Base-by-base conservation (phyloP, 2,113 vertebrate genomes). In the Pithys albifrons region DNA sequence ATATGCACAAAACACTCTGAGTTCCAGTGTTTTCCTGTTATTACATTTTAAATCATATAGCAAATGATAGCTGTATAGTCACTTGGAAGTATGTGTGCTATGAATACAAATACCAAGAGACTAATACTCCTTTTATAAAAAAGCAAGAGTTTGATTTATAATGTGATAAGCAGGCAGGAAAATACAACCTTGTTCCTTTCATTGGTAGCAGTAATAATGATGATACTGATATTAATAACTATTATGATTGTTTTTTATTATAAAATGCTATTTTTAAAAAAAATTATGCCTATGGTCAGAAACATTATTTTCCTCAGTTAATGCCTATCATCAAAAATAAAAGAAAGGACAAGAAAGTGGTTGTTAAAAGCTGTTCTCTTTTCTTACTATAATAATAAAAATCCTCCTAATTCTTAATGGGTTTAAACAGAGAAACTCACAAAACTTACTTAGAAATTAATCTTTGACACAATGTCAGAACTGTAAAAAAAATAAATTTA, bases 41-140 rank as follows among this genome's bases (percentile, higher is more conserved):
- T 79, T 97, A 59, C 35, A 66, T 92, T 97, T 97, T 96, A 97
- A 97, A 94, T 97, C 61, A 95, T 52, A 54, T 27, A 72, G 20
- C 43, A 95, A 83, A 91, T 18, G 35, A 73, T 80, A 91, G 66
- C 23, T 89, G 96, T 93, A 93, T 35, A 74, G 76, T 57, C 27
- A 88, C 57, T 78, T 88, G 59, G 73, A 92, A 80, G 8, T 45
- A 45, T 64, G 14, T 88, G 69, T 76, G 74, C 54, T 83, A 19
- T 72, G 88, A 95, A 95, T 91, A 88, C 33, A 92, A 95, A 96
- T 79, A 31, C 2, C 28, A 85, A 41, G 37, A 71, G 29, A 39
- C 12, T 43, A 87, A 79, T 80, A 89, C 76, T 91, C 96, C 76
- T 92, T 19, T 76, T 95, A 31, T 14, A 10, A 73, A 81, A 66